phyloP scores from a whole-genome alignment of 2,888 invertebrate genomes.

The Synergus japonicus region DNA sequence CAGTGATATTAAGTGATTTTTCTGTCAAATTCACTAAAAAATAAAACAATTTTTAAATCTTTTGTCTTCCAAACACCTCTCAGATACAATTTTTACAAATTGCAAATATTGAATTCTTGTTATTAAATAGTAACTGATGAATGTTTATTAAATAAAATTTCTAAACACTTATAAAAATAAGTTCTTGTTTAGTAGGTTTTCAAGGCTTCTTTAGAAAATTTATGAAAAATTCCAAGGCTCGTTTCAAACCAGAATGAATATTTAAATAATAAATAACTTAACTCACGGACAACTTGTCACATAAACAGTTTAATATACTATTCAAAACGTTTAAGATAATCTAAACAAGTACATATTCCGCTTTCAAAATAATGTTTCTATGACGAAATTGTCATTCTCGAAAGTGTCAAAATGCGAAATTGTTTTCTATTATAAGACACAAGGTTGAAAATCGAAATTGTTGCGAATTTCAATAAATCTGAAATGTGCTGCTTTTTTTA shows the following conservation, averaged over 20 bases:
- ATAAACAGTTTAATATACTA: slow-evolving; percentile 24
- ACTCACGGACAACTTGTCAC: slow-evolving; percentile 35
- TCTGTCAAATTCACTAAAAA: too few relatives aligned
- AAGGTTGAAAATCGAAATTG: background rate
- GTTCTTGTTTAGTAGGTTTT: background rate
- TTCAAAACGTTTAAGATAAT: slow-evolving; percentile 28
- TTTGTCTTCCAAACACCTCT: too few relatives aligned
- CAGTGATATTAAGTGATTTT: too few relatives aligned
- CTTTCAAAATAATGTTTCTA: background rate
- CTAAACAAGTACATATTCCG: background rate
- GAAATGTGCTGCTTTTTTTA: background rate
- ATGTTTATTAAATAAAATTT: background rate
- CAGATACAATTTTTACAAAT: too few relatives aligned
- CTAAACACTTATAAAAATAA: background rate
- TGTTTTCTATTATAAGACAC: background rate
- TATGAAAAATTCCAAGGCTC: slow-evolving; percentile 25
- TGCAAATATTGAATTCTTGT: too few relatives aligned
- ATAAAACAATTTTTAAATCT: too few relatives aligned
- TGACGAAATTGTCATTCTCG: background rate
- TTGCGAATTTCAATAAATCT: background rate
- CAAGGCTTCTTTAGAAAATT: background rate
- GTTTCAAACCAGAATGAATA: slow-evolving; percentile 19
- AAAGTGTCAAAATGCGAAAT: background rate
- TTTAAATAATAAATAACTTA: slow-evolving; percentile 43
- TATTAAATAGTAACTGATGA: too few relatives aligned